phyloP scores from a whole-genome alignment of 2,888 invertebrate species.

The Sylvicola fuscatus region DNA sequence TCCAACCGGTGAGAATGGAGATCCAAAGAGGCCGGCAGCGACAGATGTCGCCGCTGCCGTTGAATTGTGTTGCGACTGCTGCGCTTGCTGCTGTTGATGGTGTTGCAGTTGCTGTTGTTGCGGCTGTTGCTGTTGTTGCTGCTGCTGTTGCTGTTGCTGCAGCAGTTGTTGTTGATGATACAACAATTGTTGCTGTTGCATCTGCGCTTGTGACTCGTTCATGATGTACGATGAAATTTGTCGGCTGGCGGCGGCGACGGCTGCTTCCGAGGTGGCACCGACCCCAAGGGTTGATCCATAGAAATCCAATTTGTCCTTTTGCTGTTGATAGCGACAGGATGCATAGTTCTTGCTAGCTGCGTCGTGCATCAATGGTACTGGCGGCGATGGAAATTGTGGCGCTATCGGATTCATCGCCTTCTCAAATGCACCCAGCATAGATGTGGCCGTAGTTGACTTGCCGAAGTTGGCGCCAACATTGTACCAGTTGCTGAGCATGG shows the following conservation, averaged over 20 bases:
- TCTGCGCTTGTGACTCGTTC: background rate
- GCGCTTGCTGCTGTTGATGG: conserved; percentile 6
- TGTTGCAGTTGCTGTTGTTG: conserved; percentile 3
- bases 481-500: background rate
- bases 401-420: background rate
- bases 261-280: conserved; percentile 1
- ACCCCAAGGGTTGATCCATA: background rate
- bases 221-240: too few relatives aligned
- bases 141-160: background rate
- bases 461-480: too few relatives aligned
- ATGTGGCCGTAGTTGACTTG: too few relatives aligned
- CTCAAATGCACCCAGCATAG: background rate
- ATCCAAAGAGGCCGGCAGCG: too few relatives aligned
- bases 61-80: conserved; percentile 8
- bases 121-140: conserved; percentile 1
- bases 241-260: background rate
- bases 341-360: conserved; percentile 1
- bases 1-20: background rate
- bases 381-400: background rate
- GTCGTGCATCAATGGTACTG: background rate
- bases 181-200: conserved; percentile 1
- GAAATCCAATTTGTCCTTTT: conserved; percentile 3
- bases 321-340: conserved; percentile 5
- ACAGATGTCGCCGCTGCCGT: background rate
- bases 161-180: conserved; percentile 1